Percentiles rank a stretch among this genome's conserved stretches.
Evolutionary conservation across 2,797 vertebrate genomes (phyloP).

Genomic region (Acrossocheilus fasciatus): DNA sequence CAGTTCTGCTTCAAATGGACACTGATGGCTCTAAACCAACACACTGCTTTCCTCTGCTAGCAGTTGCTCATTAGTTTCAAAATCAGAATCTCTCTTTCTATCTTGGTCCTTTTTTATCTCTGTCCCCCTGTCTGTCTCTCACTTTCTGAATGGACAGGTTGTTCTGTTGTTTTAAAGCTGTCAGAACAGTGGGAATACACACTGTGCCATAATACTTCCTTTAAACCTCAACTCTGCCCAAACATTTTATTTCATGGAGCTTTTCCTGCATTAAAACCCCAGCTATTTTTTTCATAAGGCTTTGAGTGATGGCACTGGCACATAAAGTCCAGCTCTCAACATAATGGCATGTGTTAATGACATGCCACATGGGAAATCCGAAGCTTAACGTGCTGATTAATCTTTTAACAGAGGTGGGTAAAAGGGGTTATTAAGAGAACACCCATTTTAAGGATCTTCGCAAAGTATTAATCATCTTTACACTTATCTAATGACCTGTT

Average conservation of each 20-base stretch:
- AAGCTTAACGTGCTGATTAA: slow-evolving; percentile 54
- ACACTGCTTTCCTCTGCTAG: slow-evolving; percentile 35
- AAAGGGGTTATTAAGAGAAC: slow-evolving; percentile 53
- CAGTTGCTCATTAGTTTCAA: slow-evolving; percentile 48
- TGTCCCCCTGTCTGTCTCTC: slow-evolving; percentile 1
- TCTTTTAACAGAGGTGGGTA: slow-evolving; percentile 51
- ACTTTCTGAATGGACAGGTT: slow-evolving; percentile 37
- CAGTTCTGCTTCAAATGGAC: slow-evolving; percentile 43
- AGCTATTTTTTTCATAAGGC: slow-evolving; percentile 1
- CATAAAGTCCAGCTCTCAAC: slow-evolving; percentile 33
- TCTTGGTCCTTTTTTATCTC: neutral
- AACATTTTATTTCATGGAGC: neutral
- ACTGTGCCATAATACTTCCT: slow-evolving; percentile 11
- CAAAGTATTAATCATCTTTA: slow-evolving; percentile 52
- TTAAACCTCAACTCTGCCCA: slow-evolving; percentile 21
- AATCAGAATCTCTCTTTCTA: slow-evolving; percentile 38
- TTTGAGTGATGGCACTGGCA: slow-evolving; percentile 36
- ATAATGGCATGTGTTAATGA: slow-evolving; percentile 50
- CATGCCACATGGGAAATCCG: slow-evolving; percentile 47
- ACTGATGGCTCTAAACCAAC: slow-evolving; percentile 36
- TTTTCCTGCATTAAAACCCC: slow-evolving; percentile 7
- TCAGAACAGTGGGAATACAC: slow-evolving; percentile 38
- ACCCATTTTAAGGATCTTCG: slow-evolving; percentile 29
- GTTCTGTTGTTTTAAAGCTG: slow-evolving; percentile 44
- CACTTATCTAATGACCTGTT: slow-evolving; percentile 12